Evolutionary conservation across 2,888 invertebrate genomes (phyloP), one percentile per base, ranked within the genome.

Genomic region (Chrysodeixis includens): DNA sequence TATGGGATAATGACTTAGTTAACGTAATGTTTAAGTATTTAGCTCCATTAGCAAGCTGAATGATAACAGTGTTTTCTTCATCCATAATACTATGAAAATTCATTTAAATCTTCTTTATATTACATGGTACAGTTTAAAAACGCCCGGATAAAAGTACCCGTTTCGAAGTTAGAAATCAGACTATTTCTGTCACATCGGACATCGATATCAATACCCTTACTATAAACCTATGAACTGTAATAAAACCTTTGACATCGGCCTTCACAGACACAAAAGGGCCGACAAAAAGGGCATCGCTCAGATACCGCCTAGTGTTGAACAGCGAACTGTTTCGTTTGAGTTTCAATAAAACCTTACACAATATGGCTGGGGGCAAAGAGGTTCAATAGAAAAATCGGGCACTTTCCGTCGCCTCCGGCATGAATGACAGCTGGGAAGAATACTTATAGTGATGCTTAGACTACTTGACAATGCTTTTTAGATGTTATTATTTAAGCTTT

Each of bases 211-310:
- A 40, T n/a, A n/a, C 40, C 40, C 12, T n/a, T 6, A n/a, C 12
- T 10, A 4, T 40, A 4, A n/a, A 40, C n/a, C n/a, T 40, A 12
- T 35, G 35, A 35, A 12, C 40, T 6, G 5, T 6, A 40, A 40
- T 40, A n/a, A n/a, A 40, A 40, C 40, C 40, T 40, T 35, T n/a
- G n/a, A 40, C n/a, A n/a, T 9, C 46, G 10, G 10, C 18, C 20
- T 10, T 20, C 10, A 10, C 4, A 10, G 10, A 14, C 10, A 20
- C 20, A 49, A 49, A 49, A 10, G 20, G n/a, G 46, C 20, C 10
- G 16, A 49, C 46, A 20, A 69, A 74, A 16, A 30, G 18, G n/a
- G n/a, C 56, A 22, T 40, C 58, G 46, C 56, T 49, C 40, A 56
- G 40, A 72, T 12, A 16, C 5, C 49, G 40, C 9, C 10, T 18